These are phyloP conservation scores for Disparrhopalites patrizii DNA, from an alignment of 2,888 invertebrate genomes.

Conservation along the genomic window DNA sequence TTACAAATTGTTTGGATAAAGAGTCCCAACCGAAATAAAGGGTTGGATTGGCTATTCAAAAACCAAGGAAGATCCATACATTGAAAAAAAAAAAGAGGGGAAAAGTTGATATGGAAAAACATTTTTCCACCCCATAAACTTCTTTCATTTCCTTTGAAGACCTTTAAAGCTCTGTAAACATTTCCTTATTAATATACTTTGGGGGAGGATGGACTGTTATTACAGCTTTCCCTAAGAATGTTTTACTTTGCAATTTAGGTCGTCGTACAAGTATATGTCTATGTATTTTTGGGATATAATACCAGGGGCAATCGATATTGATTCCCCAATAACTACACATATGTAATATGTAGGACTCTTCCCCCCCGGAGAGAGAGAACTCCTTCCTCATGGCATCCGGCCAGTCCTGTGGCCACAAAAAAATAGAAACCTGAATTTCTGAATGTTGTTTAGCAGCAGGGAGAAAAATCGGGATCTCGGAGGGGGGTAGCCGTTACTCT, in stretches of 20 bases:
- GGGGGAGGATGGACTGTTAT: not conserved
- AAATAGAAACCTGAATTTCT: no score
- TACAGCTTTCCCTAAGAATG: not conserved
- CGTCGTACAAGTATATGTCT: not conserved
- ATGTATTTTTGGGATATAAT: not conserved
- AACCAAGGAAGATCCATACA: no score
- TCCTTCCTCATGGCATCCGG: not conserved
- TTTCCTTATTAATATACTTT: constrained; percentile 8
- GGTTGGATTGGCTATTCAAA: no score
- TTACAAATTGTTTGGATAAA: no score
- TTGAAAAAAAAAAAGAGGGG: no score
- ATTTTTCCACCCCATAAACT: constrained; percentile 5
- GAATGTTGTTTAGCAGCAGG: no score
- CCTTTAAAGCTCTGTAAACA: not conserved
- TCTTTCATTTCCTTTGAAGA: constrained; percentile 1
- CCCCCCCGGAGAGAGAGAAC: not conserved
- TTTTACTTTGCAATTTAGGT: not conserved
- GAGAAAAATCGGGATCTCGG: no score
- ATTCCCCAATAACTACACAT: no score
- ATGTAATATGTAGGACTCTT: no score
- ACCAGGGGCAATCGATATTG: constrained; percentile 4
- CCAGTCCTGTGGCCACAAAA: no score
- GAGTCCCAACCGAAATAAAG: no score
- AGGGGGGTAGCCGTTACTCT: no score
- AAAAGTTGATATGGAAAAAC: constrained; percentile 5